Evolutionary conservation across 2,113 vertebrate genomes (phyloP).

Genomic region (Tragelaphus scriptus): DNA sequence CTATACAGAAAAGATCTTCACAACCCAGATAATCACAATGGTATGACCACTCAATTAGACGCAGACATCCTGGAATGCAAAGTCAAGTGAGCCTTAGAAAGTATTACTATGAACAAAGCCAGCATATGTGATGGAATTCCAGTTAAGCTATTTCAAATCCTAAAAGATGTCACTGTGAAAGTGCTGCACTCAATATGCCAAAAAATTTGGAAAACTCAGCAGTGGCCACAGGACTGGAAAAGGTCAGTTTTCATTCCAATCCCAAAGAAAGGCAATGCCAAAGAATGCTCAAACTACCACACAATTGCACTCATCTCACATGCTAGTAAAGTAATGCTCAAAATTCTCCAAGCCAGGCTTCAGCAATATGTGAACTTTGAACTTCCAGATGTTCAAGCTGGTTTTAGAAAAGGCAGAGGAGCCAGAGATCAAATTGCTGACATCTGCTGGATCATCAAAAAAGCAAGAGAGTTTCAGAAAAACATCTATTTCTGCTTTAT

Average conservation of each 20-base stretch:
- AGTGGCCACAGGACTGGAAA: too few species aligned
- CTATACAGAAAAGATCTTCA: not conserved
- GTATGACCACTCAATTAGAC: not conserved
- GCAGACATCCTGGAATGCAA: not conserved
- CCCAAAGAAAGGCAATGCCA: too few species aligned
- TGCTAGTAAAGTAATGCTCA: not conserved
- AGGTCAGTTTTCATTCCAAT: too few species aligned
- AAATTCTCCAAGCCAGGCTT: too few species aligned
- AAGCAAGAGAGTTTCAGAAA: too few species aligned
- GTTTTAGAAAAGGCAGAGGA: not conserved
- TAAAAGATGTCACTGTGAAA: too few species aligned
- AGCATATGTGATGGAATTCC: too few species aligned
- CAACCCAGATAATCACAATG: not conserved
- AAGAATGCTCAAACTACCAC: too few species aligned
- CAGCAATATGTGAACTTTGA: not conserved
- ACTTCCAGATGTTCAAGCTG: not conserved
- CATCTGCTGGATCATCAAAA: fast-evolving
- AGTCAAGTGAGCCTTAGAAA: not conserved
- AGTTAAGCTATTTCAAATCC: too few species aligned
- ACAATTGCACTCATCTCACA: not conserved
- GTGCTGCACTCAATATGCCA: too few species aligned
- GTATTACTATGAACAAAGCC: not conserved
- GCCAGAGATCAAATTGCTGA: not conserved
- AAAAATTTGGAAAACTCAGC: too few species aligned
- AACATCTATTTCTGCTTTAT: not conserved